Conservation (phyloP, 2,113 vertebrate genomes). For the Dryoscopus gambensis region DNA sequence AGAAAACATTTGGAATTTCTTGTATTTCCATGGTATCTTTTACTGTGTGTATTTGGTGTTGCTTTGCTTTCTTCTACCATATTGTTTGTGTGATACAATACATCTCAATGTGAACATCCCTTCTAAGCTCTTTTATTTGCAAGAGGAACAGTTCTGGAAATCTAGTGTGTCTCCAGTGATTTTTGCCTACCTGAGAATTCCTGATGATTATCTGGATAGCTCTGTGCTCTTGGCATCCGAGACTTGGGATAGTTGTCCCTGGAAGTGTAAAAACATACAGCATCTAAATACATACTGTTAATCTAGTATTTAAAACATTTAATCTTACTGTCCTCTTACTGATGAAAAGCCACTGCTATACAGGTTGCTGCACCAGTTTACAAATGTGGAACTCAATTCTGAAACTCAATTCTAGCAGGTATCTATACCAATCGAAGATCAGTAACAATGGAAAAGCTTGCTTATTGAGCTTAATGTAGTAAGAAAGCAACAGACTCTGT, state of each 20-base stretch:
- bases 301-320: background rate
- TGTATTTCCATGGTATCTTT: background rate
- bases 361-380: background rate
- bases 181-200: constrained; percentile 88
- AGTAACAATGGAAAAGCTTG: background rate
- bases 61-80: background rate
- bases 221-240: constrained; percentile 96
- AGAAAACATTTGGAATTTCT: background rate
- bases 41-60: background rate
- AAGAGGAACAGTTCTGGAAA: background rate
- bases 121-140: background rate
- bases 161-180: background rate
- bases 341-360: background rate
- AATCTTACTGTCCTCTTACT: background rate
- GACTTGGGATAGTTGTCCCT: constrained; percentile 94
- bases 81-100: background rate
- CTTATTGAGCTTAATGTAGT: background rate
- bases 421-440: background rate
- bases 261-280: constrained; percentile 51
- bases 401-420: background rate
- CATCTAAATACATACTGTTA: background rate
- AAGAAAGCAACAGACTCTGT: background rate
- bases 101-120: background rate
- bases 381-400: background rate
- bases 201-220: constrained; percentile 98